Percentiles rank a stretch among this genome's conserved stretches.
phyloP scores from a whole-genome alignment of 92 coral and sea anemone genomes.

The Bergia puertoricense region DNA sequence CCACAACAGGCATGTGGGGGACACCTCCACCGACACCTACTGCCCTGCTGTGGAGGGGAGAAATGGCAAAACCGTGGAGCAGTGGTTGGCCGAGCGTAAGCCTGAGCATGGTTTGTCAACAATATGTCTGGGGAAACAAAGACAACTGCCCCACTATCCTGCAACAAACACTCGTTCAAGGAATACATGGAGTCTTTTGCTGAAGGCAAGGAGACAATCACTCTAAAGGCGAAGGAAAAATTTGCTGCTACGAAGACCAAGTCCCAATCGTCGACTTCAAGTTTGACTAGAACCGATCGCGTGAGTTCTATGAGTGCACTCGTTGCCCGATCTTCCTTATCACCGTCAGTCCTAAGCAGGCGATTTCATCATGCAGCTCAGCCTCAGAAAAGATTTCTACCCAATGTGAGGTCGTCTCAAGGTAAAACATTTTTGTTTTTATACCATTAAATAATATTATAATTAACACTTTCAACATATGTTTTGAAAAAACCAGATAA shows the following conservation, averaged over 20 bases:
- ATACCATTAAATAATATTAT: too few species aligned
- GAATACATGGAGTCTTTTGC: constrained; percentile 20
- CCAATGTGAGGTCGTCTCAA: constrained; percentile 3
- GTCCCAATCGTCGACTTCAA: too few species aligned
- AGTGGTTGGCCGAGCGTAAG: not conserved
- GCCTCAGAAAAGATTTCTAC: not conserved
- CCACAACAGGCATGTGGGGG: constrained; percentile 36
- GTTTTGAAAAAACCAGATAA: too few species aligned
- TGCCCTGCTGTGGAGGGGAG: constrained; percentile 31
- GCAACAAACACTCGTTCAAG: constrained; percentile 34
- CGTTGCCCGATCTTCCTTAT: constrained; percentile 1
- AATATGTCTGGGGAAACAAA: constrained; percentile 16
- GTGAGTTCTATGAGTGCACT: not conserved
- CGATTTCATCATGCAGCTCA: not conserved
- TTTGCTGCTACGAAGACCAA: too few species aligned
- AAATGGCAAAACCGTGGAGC: not conserved
- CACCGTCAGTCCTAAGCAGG: not conserved
- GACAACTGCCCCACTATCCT: constrained; percentile 40
- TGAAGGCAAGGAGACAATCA: too few species aligned
- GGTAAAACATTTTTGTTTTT: constrained; percentile 23
- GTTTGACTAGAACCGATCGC: too few species aligned
- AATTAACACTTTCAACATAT: too few species aligned
- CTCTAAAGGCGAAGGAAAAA: too few species aligned
- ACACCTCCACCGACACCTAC: not conserved
- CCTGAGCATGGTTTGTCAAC: not conserved